These are phyloP conservation scores for Pheucticus melanocephalus DNA, from an alignment of 2,113 vertebrate species.

Conservation along the genomic window DNA sequence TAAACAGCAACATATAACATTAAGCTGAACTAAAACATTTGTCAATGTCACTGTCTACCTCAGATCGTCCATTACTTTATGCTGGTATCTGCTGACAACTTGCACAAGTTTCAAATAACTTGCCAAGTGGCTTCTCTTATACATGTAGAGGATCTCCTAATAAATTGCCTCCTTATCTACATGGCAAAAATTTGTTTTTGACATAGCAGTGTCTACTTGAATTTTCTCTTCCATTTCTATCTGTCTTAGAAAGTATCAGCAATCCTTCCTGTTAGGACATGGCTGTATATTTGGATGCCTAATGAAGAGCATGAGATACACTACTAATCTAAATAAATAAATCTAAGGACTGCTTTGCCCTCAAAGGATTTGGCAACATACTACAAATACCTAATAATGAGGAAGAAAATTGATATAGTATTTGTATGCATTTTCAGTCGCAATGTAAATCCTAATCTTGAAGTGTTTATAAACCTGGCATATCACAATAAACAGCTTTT, in stretches of 20 bases:
- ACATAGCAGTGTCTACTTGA: neutral
- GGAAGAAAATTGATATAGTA: neutral
- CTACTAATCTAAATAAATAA: neutral
- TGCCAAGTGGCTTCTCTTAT: neutral
- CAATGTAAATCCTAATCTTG: neutral
- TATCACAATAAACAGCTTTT: neutral
- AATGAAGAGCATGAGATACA: neutral
- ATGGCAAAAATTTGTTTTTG: neutral
- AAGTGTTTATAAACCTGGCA: neutral
- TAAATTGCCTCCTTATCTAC: neutral
- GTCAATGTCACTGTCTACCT: neutral
- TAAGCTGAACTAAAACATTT: neutral
- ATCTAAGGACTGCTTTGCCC: neutral
- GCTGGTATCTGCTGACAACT: neutral
- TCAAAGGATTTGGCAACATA: neutral
- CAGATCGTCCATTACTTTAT: neutral
- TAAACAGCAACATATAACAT: neutral
- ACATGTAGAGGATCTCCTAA: neutral
- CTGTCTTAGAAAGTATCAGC: neutral
- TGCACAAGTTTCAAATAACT: neutral
- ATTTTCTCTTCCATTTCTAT: neutral
- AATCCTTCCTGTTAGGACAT: neutral
- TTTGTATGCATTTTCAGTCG: neutral
- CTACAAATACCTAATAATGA: neutral
- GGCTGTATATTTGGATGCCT: neutral